Conservation (phyloP, 2,113 vertebrate species). For the Conger conger region DNA sequence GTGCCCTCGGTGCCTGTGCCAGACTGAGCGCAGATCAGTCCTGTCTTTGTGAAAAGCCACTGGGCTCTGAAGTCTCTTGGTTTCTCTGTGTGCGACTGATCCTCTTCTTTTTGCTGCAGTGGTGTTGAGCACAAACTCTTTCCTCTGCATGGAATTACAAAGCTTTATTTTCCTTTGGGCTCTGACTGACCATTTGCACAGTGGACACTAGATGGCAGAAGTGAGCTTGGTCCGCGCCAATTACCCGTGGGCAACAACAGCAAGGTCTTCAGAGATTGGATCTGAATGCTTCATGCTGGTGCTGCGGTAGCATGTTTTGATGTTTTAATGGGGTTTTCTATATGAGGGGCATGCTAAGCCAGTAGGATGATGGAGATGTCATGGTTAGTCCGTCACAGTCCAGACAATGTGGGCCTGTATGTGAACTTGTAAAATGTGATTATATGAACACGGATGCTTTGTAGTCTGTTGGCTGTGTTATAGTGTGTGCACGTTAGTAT, state of each 20-base stretch:
- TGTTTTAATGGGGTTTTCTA: background rate
- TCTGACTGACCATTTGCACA: background rate
- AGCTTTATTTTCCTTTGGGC: background rate
- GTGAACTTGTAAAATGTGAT: background rate
- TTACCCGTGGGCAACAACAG: background rate
- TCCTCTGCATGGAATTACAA: background rate
- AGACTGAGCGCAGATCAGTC: background rate
- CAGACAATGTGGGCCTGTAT: background rate
- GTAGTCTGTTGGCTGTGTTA: too few species aligned
- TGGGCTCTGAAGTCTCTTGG: background rate
- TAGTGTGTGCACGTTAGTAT: too few species aligned
- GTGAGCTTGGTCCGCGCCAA: conserved; percentile 3
- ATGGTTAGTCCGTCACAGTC: background rate
- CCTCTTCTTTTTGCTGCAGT: background rate
- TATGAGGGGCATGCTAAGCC: background rate
- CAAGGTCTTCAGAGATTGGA: background rate
- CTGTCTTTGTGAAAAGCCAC: background rate
- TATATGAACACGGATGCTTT: too few species aligned
- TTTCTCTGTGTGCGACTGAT: background rate
- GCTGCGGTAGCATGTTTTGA: background rate
- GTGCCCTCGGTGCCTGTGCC: background rate
- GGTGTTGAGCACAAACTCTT: background rate
- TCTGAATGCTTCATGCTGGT: background rate
- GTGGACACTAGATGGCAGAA: conserved; percentile 27
- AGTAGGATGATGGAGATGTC: background rate